phyloP scores from a whole-genome alignment of 1,140 invertebrate species.

The Drosophila subpulchrella region DNA sequence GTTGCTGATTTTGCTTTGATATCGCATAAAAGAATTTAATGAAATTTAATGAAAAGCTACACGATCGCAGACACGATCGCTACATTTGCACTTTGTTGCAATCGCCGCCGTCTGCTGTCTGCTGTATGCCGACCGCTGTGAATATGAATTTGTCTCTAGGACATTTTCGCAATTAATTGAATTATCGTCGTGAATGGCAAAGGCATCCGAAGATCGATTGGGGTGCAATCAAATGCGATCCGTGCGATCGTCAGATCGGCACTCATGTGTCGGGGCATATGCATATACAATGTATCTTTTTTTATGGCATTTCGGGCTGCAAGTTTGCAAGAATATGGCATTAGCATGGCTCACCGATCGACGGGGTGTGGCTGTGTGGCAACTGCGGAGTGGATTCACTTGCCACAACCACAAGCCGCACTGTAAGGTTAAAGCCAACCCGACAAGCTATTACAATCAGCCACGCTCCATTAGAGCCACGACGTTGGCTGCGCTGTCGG shows the following conservation, averaged over 20 bases:
- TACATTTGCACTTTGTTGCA: constrained; percentile 63
- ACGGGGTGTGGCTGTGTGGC: constrained; percentile 52
- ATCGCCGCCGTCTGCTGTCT: constrained; percentile 28
- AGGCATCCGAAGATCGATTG: constrained; percentile 59
- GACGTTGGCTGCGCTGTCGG: constrained; percentile 49
- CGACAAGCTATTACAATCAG: constrained; percentile 78
- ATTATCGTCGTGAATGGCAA: constrained; percentile 83
- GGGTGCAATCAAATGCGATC: constrained; percentile 70
- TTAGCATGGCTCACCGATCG: constrained; percentile 34
- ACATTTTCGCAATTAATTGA: constrained; percentile 83
- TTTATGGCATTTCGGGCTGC: constrained; percentile 53
- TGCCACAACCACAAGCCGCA: constrained; percentile 56
- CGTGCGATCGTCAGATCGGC: constrained; percentile 49
- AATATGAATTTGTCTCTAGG: constrained; percentile 83
- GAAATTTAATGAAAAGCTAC: constrained; percentile 83
- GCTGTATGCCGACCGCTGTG: constrained; percentile 66
- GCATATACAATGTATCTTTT: constrained; percentile 48
- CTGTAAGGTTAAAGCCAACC: constrained; percentile 64
- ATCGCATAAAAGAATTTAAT: constrained; percentile 83
- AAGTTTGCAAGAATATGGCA: constrained; percentile 54
- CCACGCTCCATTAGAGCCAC: constrained; percentile 74
- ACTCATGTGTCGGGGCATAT: constrained; percentile 23
- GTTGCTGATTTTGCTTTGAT: constrained; percentile 56
- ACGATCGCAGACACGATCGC: constrained; percentile 73
- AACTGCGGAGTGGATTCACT: constrained; percentile 54